Conservation (phyloP, 2,888 invertebrate species). For the Caenorhabditis sp. region DNA sequence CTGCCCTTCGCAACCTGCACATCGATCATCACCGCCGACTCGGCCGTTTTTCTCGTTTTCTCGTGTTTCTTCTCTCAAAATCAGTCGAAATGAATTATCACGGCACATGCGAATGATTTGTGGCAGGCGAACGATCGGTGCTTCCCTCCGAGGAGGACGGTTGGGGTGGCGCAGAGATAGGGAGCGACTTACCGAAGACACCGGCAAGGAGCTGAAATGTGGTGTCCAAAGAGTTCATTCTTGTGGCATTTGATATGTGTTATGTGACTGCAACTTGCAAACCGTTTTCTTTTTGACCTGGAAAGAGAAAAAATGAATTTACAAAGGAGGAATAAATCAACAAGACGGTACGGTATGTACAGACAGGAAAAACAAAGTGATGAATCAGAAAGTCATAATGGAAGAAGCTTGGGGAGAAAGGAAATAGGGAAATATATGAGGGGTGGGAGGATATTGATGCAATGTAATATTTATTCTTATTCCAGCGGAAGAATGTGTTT, state of each 20-base stretch:
- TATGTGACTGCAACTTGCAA: neutral
- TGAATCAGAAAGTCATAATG: neutral
- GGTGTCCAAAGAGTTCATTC: constrained; percentile 54
- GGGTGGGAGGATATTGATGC: constrained; percentile 27
- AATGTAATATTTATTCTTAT: constrained; percentile 49
- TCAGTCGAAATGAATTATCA: constrained; percentile 58
- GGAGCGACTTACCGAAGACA: constrained; percentile 34
- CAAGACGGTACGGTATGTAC: neutral
- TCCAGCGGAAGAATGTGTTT: constrained; percentile 54
- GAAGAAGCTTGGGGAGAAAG: constrained; percentile 34
- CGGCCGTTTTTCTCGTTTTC: constrained; percentile 3
- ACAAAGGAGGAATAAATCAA: too few relatives aligned
- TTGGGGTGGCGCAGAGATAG: neutral
- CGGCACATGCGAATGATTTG: constrained; percentile 36
- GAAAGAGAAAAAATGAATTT: constrained; percentile 12
- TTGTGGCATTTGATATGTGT: constrained; percentile 60
- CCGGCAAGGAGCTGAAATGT: constrained; percentile 47
- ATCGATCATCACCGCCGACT: constrained; percentile 46
- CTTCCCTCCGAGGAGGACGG: neutral
- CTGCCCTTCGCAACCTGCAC: constrained; percentile 32
- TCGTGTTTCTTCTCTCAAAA: constrained; percentile 25
- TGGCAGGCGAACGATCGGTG: constrained; percentile 12
- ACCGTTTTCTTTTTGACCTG: constrained; percentile 14
- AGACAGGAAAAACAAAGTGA: neutral
- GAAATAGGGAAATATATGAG: constrained; percentile 18